A percentile compares a stretch with the other conserved stretches of the same genome.
These are phyloP conservation scores for Podocnemis expansa DNA, from an alignment of 2,113 vertebrate genomes.

Conservation along the genomic window DNA sequence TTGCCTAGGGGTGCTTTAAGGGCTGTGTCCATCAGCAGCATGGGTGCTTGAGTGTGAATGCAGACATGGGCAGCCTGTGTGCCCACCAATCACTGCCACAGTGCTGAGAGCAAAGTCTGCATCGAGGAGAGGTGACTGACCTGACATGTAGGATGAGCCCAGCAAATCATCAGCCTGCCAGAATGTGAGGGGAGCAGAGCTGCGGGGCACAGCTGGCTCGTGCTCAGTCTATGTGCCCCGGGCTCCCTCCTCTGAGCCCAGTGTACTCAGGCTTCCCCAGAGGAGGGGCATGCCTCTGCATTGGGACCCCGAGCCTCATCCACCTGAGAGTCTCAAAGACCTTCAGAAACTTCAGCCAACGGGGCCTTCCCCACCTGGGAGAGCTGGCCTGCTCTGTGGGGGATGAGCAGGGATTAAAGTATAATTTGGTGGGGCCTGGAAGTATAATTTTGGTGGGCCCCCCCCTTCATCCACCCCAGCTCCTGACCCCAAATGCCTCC, in stretches of 20 bases:
- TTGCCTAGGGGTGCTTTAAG: not conserved
- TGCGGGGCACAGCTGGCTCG: not conserved
- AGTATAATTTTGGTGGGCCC: too few relatives aligned
- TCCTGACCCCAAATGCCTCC: too few relatives aligned
- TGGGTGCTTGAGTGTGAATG: not conserved
- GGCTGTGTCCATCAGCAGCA: not conserved
- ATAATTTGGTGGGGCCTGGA: too few relatives aligned
- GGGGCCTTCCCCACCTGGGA: not conserved
- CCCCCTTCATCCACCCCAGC: too few relatives aligned
- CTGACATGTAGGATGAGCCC: not conserved
- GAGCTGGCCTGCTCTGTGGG: too few relatives aligned
- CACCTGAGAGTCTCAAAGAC: not conserved
- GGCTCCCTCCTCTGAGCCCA: not conserved
- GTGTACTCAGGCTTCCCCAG: not conserved
- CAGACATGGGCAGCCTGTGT: constrained; percentile 30
- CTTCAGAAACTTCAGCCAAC: not conserved
- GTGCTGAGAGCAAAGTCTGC: not conserved
- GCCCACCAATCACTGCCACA: too few relatives aligned
- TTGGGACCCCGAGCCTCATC: not conserved
- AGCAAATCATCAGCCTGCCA: not conserved
- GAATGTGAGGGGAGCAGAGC: not conserved
- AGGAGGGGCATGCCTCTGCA: too few relatives aligned
- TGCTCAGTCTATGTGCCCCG: not conserved
- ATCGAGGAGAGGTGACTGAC: not conserved
- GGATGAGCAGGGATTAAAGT: too few relatives aligned